Percentiles rank a stretch among this genome's conserved stretches.
These are phyloP conservation scores for Eupithecia tripunctaria DNA, from an alignment of 2,888 invertebrate species.

Conservation along the genomic window DNA sequence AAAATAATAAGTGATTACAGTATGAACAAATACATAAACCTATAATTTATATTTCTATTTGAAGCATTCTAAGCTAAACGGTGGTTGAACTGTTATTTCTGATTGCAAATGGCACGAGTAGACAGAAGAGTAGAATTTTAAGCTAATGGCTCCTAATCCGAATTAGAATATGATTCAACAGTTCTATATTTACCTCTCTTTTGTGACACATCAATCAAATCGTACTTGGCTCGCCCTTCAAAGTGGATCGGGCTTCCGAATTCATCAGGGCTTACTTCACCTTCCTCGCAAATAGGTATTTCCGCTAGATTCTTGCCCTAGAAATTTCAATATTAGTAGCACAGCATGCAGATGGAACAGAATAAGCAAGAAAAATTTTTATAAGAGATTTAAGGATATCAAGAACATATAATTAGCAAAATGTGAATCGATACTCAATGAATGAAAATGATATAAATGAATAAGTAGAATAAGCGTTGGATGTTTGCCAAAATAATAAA, in stretches of 20 bases:
- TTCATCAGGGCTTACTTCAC: constrained; percentile 85
- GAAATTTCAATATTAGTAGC: constrained; percentile 49
- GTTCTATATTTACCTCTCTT: constrained; percentile 79
- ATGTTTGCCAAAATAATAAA: constrained; percentile 34
- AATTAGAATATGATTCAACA: background rate
- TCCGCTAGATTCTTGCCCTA: constrained; percentile 85
- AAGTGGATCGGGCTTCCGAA: constrained; percentile 81
- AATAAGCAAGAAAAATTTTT: constrained; percentile 30
- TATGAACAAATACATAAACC: background rate
- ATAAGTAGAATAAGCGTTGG: background rate
- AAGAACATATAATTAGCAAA: background rate
- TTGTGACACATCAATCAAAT: constrained; percentile 84
- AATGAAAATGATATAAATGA: background rate
- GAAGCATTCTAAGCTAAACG: background rate
- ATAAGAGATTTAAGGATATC: background rate
- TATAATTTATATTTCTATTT: background rate
- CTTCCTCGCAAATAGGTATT: constrained; percentile 87
- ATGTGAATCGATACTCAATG: background rate
- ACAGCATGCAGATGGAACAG: constrained; percentile 42
- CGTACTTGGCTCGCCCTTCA: constrained; percentile 73
- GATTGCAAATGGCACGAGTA: background rate
- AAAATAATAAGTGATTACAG: constrained; percentile 36
- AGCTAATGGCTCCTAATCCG: background rate
- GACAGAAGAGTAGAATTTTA: background rate
- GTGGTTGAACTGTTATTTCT: background rate